Conservation (phyloP, 2,888 invertebrate genomes). For the Phania funesta region DNA sequence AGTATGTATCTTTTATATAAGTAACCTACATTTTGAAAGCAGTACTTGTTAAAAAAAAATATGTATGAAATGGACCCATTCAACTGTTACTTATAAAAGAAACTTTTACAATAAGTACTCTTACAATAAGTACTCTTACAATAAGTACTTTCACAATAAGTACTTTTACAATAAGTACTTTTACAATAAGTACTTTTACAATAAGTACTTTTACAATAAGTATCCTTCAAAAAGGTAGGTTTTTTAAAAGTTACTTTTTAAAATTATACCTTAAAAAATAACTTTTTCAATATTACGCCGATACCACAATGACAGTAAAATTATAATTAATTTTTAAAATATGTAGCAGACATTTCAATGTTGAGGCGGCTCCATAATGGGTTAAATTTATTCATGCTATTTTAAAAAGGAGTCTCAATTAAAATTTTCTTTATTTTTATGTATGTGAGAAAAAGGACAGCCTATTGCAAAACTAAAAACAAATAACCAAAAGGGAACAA, state of each 20-base stretch:
- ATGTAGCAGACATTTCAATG: constrained; percentile 11
- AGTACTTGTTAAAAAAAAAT: neutral
- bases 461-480: neutral
- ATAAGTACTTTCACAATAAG: neutral
- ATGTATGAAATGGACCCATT: too few relatives aligned
- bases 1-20: too few relatives aligned
- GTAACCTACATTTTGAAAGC: too few relatives aligned
- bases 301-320: constrained; percentile 32
- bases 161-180: neutral
- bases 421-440: constrained; percentile 56
- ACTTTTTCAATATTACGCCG: neutral
- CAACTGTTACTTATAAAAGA: too few relatives aligned
- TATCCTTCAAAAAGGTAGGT: neutral
- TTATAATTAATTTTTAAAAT: constrained; percentile 45
- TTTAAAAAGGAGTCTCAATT: constrained; percentile 59
- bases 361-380: constrained; percentile 47
- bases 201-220: neutral
- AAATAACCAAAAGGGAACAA: constrained; percentile 25
- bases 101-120: neutral
- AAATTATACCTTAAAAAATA: too few relatives aligned
- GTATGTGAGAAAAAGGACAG: constrained; percentile 43
- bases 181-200: neutral
- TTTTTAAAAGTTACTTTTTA: neutral
- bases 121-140: too few relatives aligned
- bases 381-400: constrained; percentile 58